These are phyloP conservation scores for Subacronicta megacephala DNA, from an alignment of 2,888 invertebrate genomes.

Conservation along the genomic window DNA sequence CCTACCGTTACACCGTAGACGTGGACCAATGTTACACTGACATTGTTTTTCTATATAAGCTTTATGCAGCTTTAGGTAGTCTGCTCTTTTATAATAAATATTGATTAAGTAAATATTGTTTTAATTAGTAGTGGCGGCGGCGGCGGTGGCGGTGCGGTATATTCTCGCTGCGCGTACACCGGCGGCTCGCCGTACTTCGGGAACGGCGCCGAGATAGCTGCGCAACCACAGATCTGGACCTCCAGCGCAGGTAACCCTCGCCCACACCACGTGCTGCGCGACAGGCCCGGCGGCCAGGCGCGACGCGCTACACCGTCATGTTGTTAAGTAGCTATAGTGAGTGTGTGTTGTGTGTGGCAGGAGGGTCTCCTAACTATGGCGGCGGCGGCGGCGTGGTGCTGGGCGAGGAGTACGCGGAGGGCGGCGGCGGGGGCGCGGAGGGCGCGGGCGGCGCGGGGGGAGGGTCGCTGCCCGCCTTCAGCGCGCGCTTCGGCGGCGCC, in stretches of 20 bases:
- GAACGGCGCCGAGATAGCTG: slow-evolving; percentile 64
- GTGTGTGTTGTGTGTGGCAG: slow-evolving; percentile 52
- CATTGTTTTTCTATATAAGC: too few species aligned
- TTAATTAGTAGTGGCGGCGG: slow-evolving; percentile 52
- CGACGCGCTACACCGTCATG: too few species aligned
- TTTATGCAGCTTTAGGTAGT: too few species aligned
- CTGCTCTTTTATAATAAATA: too few species aligned
- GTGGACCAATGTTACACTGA: too few species aligned
- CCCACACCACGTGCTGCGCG: too few species aligned
- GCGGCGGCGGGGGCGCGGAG: slow-evolving; percentile 61
- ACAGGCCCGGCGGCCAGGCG: too few species aligned
- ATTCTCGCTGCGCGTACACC: slow-evolving; percentile 75
- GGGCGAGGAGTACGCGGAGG: slow-evolving; percentile 67
- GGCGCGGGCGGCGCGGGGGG: slow-evolving; percentile 69
- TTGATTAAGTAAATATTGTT: neutral
- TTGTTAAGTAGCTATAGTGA: too few species aligned
- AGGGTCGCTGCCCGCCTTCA: slow-evolving; percentile 88
- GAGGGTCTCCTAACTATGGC: slow-evolving; percentile 77
- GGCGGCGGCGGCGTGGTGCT: slow-evolving; percentile 61
- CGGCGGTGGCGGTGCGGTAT: slow-evolving; percentile 66
- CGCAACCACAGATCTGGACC: slow-evolving; percentile 78
- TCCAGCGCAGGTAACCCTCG: slow-evolving; percentile 76
- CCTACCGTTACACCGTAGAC: too few species aligned
- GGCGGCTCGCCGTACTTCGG: slow-evolving; percentile 78
- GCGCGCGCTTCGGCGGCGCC: slow-evolving; percentile 86